Evolutionary conservation across 2,888 invertebrate genomes (phyloP).

Genomic region (Halictus ligatus): DNA sequence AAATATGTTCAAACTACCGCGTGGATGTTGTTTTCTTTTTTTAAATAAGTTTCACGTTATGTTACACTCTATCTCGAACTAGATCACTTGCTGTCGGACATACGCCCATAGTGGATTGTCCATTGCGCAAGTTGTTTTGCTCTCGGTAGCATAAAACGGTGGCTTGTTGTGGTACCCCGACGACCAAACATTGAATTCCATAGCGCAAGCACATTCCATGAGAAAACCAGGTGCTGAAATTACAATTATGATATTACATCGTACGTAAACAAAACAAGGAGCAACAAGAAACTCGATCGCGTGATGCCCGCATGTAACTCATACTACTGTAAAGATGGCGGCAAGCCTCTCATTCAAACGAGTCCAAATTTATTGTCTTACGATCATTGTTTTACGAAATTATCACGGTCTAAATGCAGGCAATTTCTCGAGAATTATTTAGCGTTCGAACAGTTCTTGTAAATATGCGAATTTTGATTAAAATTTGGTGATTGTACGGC

Average conservation of each 20-base stretch:
- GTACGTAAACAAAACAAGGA: too few species aligned
- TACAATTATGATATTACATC: constrained; percentile 2
- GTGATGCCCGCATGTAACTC: too few species aligned
- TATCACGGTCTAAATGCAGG: too few species aligned
- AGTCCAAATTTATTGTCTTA: too few species aligned
- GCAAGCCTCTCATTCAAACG: too few species aligned
- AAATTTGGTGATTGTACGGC: background rate
- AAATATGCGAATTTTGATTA: too few species aligned
- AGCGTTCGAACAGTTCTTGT: too few species aligned
- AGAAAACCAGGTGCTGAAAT: constrained; percentile 71
- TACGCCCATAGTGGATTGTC: constrained; percentile 77
- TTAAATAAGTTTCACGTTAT: background rate
- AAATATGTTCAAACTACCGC: background rate
- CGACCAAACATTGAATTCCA: constrained; percentile 80
- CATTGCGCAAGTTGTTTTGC: constrained; percentile 72
- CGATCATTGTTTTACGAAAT: too few species aligned
- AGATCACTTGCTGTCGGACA: constrained; percentile 52
- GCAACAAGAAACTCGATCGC: too few species aligned
- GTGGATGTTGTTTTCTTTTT: background rate
- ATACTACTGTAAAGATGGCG: too few species aligned
- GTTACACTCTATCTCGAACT: constrained; percentile 6
- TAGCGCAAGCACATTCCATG: constrained; percentile 83
- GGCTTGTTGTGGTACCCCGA: constrained; percentile 70
- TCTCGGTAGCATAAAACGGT: constrained; percentile 77
- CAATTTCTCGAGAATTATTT: too few species aligned